phyloP scores from a whole-genome alignment of 1,140 invertebrate species.

The Wasmannia auropunctata region DNA sequence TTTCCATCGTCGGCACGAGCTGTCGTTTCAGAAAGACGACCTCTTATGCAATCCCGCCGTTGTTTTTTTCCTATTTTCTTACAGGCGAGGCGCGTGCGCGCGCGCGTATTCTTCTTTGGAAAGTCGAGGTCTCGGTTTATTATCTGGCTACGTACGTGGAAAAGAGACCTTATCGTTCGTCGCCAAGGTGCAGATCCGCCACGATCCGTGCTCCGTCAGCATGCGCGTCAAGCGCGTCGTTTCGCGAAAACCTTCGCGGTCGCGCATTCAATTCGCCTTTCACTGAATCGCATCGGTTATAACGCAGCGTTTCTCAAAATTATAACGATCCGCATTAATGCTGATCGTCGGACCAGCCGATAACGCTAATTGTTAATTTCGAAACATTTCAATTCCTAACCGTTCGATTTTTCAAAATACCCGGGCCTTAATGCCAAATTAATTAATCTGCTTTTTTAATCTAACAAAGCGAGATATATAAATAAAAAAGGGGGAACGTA shows the following conservation, averaged over 20 bases:
- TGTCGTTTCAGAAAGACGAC: constrained; percentile 68
- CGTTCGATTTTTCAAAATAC: background rate
- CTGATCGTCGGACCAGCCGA: background rate
- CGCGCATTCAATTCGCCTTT: constrained; percentile 42
- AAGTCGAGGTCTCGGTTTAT: constrained; percentile 65
- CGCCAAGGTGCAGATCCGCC: constrained; percentile 45
- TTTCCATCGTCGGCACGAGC: constrained; percentile 42
- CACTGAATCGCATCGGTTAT: constrained; percentile 17
- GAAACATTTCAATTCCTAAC: background rate
- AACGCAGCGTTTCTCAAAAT: constrained; percentile 2
- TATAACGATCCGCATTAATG: background rate
- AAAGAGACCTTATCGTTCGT: constrained; percentile 61
- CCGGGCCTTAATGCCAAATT: no score
- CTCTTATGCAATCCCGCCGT: constrained; percentile 57
- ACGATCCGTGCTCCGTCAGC: constrained; percentile 47
- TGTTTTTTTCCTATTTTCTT: constrained; percentile 51
- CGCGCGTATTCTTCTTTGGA: constrained; percentile 70
- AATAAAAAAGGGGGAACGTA: background rate
- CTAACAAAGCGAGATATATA: no score
- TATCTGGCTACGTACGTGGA: constrained; percentile 67
- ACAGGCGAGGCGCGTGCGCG: constrained; percentile 12
- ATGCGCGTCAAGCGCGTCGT: constrained; percentile 16
- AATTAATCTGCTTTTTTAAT: background rate
- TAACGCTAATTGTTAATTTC: background rate
- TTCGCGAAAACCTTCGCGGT: constrained; percentile 49